These are phyloP conservation scores for Aradophagus sp. DNA, from an alignment of 1,140 invertebrate species.

Conservation along the genomic window DNA sequence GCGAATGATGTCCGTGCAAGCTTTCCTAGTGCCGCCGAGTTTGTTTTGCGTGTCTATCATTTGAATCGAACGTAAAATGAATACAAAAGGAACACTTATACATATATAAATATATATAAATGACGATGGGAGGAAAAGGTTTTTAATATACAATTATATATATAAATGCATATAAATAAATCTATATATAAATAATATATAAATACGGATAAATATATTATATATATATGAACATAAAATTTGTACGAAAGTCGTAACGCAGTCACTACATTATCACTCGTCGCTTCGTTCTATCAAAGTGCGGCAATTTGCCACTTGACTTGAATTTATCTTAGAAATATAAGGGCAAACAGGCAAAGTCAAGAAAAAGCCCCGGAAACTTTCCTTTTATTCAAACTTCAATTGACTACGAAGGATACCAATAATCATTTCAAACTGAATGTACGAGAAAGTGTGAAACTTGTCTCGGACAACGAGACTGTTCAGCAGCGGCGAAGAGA, in stretches of 20 bases:
- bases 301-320: slow-evolving; percentile 39
- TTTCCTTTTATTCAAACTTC: slow-evolving; percentile 49
- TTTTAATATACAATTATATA: too few relatives aligned
- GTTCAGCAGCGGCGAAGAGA: slow-evolving; percentile 28
- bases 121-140: too few relatives aligned
- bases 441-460: slow-evolving; percentile 42
- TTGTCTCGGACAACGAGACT: slow-evolving; percentile 34
- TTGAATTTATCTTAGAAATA: slow-evolving; percentile 52
- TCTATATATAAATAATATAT: slow-evolving; percentile 23
- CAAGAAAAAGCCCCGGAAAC: slow-evolving; percentile 26
- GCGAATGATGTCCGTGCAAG: slow-evolving; percentile 73
- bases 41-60: slow-evolving; percentile 44
- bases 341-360: slow-evolving; percentile 42
- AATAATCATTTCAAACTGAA: slow-evolving; percentile 44
- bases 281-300: slow-evolving; percentile 42
- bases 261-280: slow-evolving; percentile 48
- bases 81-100: too few relatives aligned
- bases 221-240: slow-evolving; percentile 58
- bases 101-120: neutral
- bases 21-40: slow-evolving; percentile 73
- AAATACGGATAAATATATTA: slow-evolving; percentile 22
- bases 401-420: slow-evolving; percentile 44
- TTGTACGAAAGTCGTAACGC: slow-evolving; percentile 69
- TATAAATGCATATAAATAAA: neutral
- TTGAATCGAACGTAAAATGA: slow-evolving; percentile 19